phyloP scores from a whole-genome alignment of 2,113 vertebrate genomes.

The Passer domesticus region DNA sequence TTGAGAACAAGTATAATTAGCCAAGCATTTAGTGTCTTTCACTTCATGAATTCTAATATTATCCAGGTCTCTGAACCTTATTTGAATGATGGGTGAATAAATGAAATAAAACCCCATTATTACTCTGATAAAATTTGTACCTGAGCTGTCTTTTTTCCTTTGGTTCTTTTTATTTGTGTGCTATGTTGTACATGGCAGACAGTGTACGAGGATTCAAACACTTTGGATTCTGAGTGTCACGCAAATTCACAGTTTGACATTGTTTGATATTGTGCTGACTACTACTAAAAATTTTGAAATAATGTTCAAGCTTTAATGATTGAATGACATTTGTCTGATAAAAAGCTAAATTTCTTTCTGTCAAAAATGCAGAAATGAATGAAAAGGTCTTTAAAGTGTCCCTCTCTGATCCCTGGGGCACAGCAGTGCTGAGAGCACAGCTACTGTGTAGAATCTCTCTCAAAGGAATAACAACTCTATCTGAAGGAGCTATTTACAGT shows the following conservation, averaged over 20 bases:
- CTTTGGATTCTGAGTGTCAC: not conserved
- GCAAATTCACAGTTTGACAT: slow-evolving; percentile 4
- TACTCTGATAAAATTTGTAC: not conserved
- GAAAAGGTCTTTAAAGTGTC: slow-evolving; percentile 67
- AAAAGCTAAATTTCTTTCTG: slow-evolving; percentile 51
- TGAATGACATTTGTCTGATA: slow-evolving; percentile 55
- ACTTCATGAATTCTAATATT: slow-evolving; percentile 29
- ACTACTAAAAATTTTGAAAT: slow-evolving; percentile 37
- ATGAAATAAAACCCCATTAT: not conserved
- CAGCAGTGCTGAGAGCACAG: slow-evolving; percentile 33
- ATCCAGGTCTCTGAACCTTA: not conserved
- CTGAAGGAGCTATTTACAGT: slow-evolving; percentile 73
- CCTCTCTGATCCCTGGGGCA: slow-evolving; percentile 51
- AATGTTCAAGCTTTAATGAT: slow-evolving; percentile 55
- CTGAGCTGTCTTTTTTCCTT: not conserved
- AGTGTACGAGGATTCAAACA: not conserved
- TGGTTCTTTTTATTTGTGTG: not conserved
- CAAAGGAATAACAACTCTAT: slow-evolving; percentile 65
- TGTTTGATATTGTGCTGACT: slow-evolving; percentile 41
- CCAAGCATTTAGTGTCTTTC: slow-evolving; percentile 36
- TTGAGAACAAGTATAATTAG: slow-evolving; percentile 31
- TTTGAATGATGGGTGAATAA: slow-evolving; percentile 27
- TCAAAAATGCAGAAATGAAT: slow-evolving; percentile 58
- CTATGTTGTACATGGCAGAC: not conserved
- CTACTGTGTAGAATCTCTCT: slow-evolving; percentile 52